Evolutionary conservation across 1,140 invertebrate genomes (phyloP).

Genomic region (Tachypleus tridentatus): DNA sequence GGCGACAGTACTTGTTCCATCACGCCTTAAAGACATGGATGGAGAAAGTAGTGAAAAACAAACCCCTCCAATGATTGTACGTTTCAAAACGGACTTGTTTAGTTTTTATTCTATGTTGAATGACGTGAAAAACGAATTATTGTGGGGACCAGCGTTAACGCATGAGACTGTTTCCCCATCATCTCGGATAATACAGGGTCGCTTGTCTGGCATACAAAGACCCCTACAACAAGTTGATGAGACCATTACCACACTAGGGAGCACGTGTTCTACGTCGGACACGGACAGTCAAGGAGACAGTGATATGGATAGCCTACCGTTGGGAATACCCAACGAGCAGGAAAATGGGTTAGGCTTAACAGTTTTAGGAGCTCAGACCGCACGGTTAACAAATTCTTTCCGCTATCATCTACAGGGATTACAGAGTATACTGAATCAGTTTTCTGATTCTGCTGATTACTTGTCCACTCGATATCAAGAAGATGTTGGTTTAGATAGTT

Average conservation of each 20-base stretch:
- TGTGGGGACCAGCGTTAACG: constrained; percentile 48
- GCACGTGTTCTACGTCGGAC: too few relatives aligned
- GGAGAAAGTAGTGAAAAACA: constrained; percentile 33
- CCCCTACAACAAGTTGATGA: too few relatives aligned
- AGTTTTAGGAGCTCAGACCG: constrained; percentile 28
- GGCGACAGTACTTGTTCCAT: constrained; percentile 74
- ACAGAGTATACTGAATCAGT: constrained; percentile 58
- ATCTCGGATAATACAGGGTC: background rate
- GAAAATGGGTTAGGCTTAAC: too few relatives aligned
- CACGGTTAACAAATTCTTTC: constrained; percentile 46
- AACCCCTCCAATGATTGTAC: constrained; percentile 27
- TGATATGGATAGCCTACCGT: too few relatives aligned
- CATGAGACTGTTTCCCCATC: constrained; percentile 28
- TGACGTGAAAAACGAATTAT: constrained; percentile 62
- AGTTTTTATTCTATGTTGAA: constrained; percentile 70
- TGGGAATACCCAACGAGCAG: too few relatives aligned
- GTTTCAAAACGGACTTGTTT: constrained; percentile 55
- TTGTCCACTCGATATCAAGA: constrained; percentile 72
- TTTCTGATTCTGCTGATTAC: constrained; percentile 68
- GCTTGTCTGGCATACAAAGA: too few relatives aligned
- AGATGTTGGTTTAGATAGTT: constrained; percentile 45
- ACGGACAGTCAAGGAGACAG: too few relatives aligned
- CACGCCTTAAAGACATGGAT: constrained; percentile 66
- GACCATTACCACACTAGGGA: too few relatives aligned
- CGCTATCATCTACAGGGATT: constrained; percentile 61